These are phyloP conservation scores for Helicoverpa assulta DNA, from an alignment of 2,888 invertebrate genomes.

Conservation along the genomic window DNA sequence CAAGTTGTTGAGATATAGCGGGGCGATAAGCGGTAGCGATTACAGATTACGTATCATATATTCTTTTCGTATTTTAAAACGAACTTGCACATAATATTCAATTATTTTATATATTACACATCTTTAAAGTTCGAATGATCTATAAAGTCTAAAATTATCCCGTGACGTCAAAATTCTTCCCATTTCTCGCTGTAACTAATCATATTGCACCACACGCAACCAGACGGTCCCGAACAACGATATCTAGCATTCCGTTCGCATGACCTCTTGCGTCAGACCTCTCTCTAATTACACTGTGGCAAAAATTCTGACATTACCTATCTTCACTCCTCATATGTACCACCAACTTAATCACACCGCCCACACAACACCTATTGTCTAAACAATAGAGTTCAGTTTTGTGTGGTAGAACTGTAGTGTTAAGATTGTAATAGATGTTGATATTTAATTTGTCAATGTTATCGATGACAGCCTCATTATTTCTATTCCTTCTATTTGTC, in stretches of 20 bases:
- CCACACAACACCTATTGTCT: constrained; percentile 46
- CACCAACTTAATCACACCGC: constrained; percentile 64
- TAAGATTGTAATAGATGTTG: constrained; percentile 67
- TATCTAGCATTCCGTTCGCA: constrained; percentile 85
- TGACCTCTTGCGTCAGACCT: constrained; percentile 83
- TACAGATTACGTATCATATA: background rate
- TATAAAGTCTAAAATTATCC: background rate
- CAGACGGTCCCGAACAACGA: constrained; percentile 68
- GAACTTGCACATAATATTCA: background rate
- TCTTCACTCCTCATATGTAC: constrained; percentile 68
- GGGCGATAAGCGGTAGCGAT: constrained; percentile 20
- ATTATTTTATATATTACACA: background rate
- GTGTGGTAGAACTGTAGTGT: background rate
- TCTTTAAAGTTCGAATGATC: background rate
- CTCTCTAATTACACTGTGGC: constrained; percentile 86
- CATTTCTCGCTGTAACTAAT: constrained; percentile 42
- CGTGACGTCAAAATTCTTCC: constrained; percentile 7
- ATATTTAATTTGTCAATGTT: constrained; percentile 89
- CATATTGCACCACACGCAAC: constrained; percentile 52
- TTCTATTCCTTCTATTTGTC: constrained; percentile 73
- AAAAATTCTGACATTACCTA: constrained; percentile 82
- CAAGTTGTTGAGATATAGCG: constrained; percentile 58
- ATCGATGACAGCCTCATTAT: constrained; percentile 85
- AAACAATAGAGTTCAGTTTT: constrained; percentile 56
- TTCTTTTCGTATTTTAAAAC: background rate